Evolutionary conservation across 2,888 invertebrate species (phyloP).

Genomic region (Acleris laterana): DNA sequence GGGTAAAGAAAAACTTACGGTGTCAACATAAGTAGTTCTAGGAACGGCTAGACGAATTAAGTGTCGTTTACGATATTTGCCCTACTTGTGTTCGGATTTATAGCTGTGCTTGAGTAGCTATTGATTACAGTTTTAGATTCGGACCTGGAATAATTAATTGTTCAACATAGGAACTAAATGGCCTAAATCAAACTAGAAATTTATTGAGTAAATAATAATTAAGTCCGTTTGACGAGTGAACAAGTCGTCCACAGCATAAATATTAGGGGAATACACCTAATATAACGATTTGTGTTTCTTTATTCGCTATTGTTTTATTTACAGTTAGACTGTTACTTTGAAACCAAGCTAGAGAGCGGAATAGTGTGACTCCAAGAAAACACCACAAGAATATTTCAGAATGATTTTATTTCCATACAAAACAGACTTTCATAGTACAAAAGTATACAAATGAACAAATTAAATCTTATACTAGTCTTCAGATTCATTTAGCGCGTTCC

Average conservation of each 20-base stretch:
- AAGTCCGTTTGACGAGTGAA: no score
- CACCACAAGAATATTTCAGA: background rate
- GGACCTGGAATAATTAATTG: background rate
- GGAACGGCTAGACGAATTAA: conserved; percentile 63
- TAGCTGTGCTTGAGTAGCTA: conserved; percentile 41
- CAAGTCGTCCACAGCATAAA: no score
- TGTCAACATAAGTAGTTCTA: conserved; percentile 48
- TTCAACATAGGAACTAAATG: no score
- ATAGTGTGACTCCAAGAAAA: no score
- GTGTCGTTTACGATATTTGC: conserved; percentile 56
- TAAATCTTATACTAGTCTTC: conserved; percentile 35
- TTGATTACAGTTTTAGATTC: conserved; percentile 22
- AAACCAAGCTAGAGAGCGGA: no score
- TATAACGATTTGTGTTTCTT: no score
- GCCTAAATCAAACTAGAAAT: no score
- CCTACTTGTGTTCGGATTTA: conserved; percentile 53
- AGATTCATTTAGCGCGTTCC: conserved; percentile 45
- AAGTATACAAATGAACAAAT: background rate
- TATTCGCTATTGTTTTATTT: no score
- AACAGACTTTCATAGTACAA: background rate
- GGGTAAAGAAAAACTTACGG: conserved; percentile 46
- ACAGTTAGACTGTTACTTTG: no score
- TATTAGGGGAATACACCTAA: no score
- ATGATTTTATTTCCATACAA: background rate
- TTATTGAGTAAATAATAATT: no score